Base-by-base conservation (phyloP, 2,888 invertebrate species). In the Stenolophus ochropezus region DNA sequence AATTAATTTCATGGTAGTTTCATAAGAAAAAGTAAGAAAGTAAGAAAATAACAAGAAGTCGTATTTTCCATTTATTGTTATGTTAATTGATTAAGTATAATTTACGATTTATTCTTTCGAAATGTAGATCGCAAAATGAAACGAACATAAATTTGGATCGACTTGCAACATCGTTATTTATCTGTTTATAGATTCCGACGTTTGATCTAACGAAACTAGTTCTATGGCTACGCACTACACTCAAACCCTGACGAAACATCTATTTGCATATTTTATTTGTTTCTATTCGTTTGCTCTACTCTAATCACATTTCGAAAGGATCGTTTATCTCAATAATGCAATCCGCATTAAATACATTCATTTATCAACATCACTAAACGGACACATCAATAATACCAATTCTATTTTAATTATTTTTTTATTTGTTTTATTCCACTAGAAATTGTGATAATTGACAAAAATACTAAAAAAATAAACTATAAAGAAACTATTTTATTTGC, bases 111-210 rank as follows among this genome's bases (percentile, higher is more conserved):
- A 42, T 42, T 42, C 6, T 42, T 6, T 42, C 33, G 33, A 42
- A 42, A 42, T 42, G 33, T 42, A 42, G 53, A 74, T 53, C 74
- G 74, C 25, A 53, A 74, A 74, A 14, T 51, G 23, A 27, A 73
- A 51, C 74, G 53, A 51, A 25, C 74, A 53, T 74, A 74, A 74
- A 74, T 74, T 74, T 53, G 18, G n/a, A 25, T 53, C 51, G 23
- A 11, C 74, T 74, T 74, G 53, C 74, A 74, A 74, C 74, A 74
- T 53, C 51, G 16, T 74, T 74, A 25, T 74, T 74, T 74, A 74
- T 74, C 74, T 74, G 53, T 74, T 74, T 74, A 53, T 74, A 74
- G 51, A 69, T 51, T 53, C 74, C 25, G 42, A 16, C 20, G 16
- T 53, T 23, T 74, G 51, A 23, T 74, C 16, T 8, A 74, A 73